Conservation (phyloP, 2,888 invertebrate species). For the Caenorhabditis sinica region DNA sequence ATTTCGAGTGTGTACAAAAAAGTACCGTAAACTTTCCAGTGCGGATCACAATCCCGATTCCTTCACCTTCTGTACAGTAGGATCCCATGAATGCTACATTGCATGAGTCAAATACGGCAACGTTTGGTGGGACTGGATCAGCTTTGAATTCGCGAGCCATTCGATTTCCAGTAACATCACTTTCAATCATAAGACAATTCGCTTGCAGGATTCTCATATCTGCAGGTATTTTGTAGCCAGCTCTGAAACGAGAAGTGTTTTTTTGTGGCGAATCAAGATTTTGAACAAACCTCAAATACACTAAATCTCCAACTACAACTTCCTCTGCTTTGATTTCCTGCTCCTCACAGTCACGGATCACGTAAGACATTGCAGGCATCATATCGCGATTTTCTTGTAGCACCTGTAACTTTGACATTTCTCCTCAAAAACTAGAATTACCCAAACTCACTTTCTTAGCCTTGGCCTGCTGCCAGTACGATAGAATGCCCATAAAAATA, state of each 20-base stretch:
- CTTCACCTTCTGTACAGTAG: slow-evolving; percentile 82
- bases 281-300: slow-evolving; percentile 75
- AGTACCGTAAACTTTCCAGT: slow-evolving; percentile 80
- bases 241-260: slow-evolving; percentile 56
- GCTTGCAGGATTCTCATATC: slow-evolving; percentile 82
- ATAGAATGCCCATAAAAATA: slow-evolving; percentile 78
- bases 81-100: slow-evolving; percentile 83
- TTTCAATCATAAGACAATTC: slow-evolving; percentile 83
- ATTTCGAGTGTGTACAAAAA: not conserved
- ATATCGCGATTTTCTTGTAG: slow-evolving; percentile 78
- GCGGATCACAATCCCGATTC: slow-evolving; percentile 81
- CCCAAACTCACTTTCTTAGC: slow-evolving; percentile 73
- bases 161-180: slow-evolving; percentile 72
- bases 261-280: not conserved
- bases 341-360: slow-evolving; percentile 93
- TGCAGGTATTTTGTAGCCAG: slow-evolving; percentile 83
- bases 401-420: slow-evolving; percentile 64
- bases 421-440: not conserved
- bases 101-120: slow-evolving; percentile 79
- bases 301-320: slow-evolving; percentile 84
- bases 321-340: slow-evolving; percentile 85
- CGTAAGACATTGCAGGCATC: slow-evolving; percentile 80
- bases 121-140: slow-evolving; percentile 74
- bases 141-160: slow-evolving; percentile 67
- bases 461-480: slow-evolving; percentile 81